These are phyloP conservation scores for Stigmatopora nigra DNA, from an alignment of 2,113 vertebrate genomes.

Conservation along the genomic window DNA sequence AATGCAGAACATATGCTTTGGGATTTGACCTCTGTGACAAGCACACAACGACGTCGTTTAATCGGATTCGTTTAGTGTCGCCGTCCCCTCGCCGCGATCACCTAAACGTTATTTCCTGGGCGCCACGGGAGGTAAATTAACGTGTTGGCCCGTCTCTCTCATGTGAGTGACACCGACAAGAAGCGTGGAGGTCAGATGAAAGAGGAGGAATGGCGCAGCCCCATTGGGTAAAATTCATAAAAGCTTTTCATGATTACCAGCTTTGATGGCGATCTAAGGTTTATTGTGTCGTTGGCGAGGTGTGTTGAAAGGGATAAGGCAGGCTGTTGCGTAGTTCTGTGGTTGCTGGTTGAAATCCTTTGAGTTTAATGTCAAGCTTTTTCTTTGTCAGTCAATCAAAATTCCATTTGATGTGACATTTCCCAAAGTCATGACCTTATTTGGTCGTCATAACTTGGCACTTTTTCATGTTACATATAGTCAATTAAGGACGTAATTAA, in stretches of 20 bases:
- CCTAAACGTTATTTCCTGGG: constrained; percentile 35
- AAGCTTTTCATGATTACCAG: background rate
- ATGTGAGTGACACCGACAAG: constrained; percentile 14
- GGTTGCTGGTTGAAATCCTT: too few relatives aligned
- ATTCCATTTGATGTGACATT: too few relatives aligned
- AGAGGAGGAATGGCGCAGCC: constrained; percentile 22
- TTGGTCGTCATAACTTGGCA: too few relatives aligned
- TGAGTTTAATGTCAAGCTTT: too few relatives aligned
- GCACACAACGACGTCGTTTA: constrained; percentile 24
- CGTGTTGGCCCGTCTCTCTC: background rate
- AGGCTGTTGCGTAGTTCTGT: too few relatives aligned
- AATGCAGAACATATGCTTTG: background rate
- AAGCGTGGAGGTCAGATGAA: constrained; percentile 50
- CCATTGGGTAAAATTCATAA: background rate
- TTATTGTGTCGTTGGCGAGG: background rate
- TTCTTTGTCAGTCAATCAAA: too few relatives aligned
- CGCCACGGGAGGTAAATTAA: constrained; percentile 33
- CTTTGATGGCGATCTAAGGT: background rate
- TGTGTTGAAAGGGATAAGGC: too few relatives aligned
- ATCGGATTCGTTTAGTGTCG: constrained; percentile 36
- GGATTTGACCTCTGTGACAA: constrained; percentile 37
- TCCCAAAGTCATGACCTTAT: too few relatives aligned
- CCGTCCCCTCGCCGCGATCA: constrained; percentile 43
- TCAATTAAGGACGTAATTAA: too few relatives aligned
- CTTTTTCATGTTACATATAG: too few relatives aligned